A percentile compares a stretch with the other conserved stretches of the same genome.
Evolutionary conservation across 2,113 vertebrate species (phyloP).

Genomic region (Grantiella picta): DNA sequence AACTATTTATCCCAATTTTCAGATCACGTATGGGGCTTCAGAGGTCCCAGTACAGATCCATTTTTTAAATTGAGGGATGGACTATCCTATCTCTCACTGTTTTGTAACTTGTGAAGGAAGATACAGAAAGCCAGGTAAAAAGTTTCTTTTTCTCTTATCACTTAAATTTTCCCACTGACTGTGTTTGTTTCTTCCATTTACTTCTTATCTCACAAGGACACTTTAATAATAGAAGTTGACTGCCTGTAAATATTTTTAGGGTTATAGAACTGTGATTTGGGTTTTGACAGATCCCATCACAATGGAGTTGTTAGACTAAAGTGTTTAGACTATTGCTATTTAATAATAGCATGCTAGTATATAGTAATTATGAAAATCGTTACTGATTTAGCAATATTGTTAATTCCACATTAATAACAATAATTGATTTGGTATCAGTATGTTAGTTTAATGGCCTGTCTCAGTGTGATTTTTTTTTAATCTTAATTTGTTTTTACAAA

Average conservation of each 20-base stretch:
- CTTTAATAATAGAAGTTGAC: not conserved
- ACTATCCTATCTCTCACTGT: not conserved
- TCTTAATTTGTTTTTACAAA: not conserved
- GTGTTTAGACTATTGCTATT: not conserved
- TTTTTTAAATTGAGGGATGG: fast-evolving
- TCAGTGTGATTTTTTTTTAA: not conserved
- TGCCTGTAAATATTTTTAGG: not conserved
- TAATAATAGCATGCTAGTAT: not conserved
- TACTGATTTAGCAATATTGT: not conserved
- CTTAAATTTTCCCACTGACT: not conserved
- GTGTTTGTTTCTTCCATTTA: not conserved
- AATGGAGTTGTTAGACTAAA: not conserved
- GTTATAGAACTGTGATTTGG: not conserved
- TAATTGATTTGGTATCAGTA: not conserved
- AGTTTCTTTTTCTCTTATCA: not conserved
- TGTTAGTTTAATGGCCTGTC: not conserved
- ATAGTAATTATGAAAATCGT: not conserved
- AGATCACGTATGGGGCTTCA: not conserved
- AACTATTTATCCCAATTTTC: not conserved
- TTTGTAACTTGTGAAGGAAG: not conserved
- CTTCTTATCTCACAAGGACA: not conserved
- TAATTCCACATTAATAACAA: not conserved
- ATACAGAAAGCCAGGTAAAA: not conserved
- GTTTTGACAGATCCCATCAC: not conserved
- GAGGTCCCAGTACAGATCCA: not conserved